Conservation (phyloP, 1,140 invertebrate species). For the Drosophila tropicalis region DNA sequence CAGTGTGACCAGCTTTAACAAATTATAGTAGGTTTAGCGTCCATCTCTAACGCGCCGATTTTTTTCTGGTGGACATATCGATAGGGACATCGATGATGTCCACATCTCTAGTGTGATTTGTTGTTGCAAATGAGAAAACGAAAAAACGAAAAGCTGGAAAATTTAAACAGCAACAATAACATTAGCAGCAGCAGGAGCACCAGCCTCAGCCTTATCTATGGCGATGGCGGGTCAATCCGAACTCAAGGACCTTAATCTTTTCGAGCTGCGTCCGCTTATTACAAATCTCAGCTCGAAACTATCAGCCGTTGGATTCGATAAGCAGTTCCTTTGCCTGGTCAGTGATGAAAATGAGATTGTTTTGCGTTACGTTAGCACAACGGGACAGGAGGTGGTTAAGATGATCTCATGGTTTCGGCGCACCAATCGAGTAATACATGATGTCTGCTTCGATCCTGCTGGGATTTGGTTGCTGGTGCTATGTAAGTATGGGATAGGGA, state of each 20-base stretch:
- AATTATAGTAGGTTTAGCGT: too few species aligned
- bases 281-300: conserved; percentile 82
- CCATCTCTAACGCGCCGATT: too few species aligned
- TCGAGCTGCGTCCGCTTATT: conserved; percentile 75
- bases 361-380: conserved; percentile 79
- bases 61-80: too few species aligned
- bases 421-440: conserved; percentile 85
- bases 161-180: conserved; percentile 33
- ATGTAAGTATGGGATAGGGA: conserved; percentile 81
- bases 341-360: conserved; percentile 82
- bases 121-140: conserved; percentile 6
- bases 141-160: conserved; percentile 20
- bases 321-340: conserved; percentile 79
- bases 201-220: conserved; percentile 3
- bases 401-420: conserved; percentile 88
- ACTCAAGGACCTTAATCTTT: conserved; percentile 71
- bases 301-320: conserved; percentile 71
- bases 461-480: conserved; percentile 88
- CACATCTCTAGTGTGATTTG: background rate
- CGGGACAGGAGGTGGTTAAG: conserved; percentile 84
- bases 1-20: too few species aligned
- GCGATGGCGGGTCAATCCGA: conserved; percentile 66
- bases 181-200: conserved; percentile 3
- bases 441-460: conserved; percentile 88
- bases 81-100: background rate